Base-by-base conservation (phyloP, 2,888 invertebrate species). In the Aspidiotus destructor region DNA sequence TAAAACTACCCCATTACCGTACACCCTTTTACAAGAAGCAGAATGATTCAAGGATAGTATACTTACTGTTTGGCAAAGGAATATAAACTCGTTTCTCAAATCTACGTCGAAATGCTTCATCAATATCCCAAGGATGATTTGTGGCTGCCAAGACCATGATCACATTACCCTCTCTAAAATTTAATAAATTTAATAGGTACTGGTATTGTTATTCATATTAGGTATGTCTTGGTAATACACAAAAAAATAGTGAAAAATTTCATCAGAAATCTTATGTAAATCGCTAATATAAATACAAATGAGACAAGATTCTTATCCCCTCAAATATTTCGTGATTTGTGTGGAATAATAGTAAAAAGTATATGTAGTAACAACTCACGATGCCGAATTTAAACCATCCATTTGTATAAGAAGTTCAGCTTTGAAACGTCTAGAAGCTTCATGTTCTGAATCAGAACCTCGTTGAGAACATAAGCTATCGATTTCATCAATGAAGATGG, bases 111-210 rank as follows among this genome's bases (percentile, higher is more conserved):
- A 93, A 85, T 0, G 92, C 92, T 75, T 92, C 92, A 75, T 91
- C 92, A 72, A 93, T 86, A 75, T 92, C 91, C 92, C 92, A 92
- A 0, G 93, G 92, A 76, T 91, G 90, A 78, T 93, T 93, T 0
- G 92, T 93, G 8, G 93, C 92, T 0, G 92, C 92, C 72, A 93
- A 77, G 15, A 93, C 92, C 88, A 92, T 90, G 40, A 93, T 87
- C 28, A 86, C 80, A 75, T 86, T 86, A 16, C 75, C 75, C 55
- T 74, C 73, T 17, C 72, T 73, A 63, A 48, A 64, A 65, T 60
- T 28, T n/a, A 15, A 28, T 28, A n/a, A n/a, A n/a, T n/a, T n/a
- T 52, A 52, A n/a, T n/a, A n/a, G n/a, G n/a, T n/a, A 28, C 28
- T 28, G 28, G 28, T 1, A 28, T 28, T 28, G 28, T 28, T 28